Conservation (phyloP, 2,113 vertebrate species). For the Geothlypis trichas region DNA sequence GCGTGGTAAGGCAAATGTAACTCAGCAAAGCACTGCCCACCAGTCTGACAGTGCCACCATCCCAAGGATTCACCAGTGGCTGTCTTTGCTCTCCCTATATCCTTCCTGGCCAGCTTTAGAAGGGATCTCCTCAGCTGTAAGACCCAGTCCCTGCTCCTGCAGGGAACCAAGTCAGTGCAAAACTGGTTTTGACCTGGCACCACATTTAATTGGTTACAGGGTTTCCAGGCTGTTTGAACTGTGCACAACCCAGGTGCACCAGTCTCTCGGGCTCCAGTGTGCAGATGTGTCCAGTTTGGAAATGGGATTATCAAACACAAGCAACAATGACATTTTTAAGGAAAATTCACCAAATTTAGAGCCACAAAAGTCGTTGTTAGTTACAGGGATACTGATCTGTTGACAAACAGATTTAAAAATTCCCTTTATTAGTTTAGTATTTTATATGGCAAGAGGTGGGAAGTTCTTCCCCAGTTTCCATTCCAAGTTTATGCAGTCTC, state of each 20-base stretch:
- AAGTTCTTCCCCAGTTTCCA: neutral
- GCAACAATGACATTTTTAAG: neutral
- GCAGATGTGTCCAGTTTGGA: neutral
- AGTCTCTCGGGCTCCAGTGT: neutral
- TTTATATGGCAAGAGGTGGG: neutral
- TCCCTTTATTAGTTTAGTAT: neutral
- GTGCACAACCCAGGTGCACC: neutral
- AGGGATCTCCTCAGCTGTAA: neutral
- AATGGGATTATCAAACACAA: neutral
- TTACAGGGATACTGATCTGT: neutral
- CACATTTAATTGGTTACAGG: fast-evolving
- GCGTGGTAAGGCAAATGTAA: neutral
- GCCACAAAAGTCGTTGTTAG: no score
- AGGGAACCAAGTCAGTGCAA: neutral
- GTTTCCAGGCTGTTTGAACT: neutral
- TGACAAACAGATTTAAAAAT: neutral
- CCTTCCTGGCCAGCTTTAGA: neutral
- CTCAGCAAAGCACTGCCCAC: fast-evolving
- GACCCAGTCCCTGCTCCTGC: fast-evolving
- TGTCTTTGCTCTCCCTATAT: neutral
- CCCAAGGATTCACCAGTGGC: neutral
- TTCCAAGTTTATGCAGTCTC: neutral
- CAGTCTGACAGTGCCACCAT: fast-evolving
- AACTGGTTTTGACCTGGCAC: neutral
- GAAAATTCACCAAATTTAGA: neutral